phyloP scores from a whole-genome alignment of 2,888 invertebrate species.

The Euclidia mi region DNA sequence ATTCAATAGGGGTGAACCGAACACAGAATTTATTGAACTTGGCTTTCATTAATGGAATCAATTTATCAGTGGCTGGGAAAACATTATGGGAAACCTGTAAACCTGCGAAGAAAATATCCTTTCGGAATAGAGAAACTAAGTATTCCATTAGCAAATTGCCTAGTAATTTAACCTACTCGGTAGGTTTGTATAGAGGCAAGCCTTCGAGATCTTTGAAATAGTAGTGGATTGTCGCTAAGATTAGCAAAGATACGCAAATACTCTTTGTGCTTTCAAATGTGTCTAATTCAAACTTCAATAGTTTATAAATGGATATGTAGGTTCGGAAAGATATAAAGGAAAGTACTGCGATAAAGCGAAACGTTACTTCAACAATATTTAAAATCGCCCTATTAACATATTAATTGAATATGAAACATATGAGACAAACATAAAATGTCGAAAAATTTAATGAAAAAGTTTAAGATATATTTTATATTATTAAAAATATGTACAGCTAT shows the following conservation, averaged over 20 bases:
- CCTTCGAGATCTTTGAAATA: constrained; percentile 1
- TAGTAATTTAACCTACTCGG: constrained; percentile 53
- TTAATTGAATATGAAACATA: too few species aligned
- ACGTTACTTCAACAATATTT: too few species aligned
- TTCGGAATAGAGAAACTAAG: constrained; percentile 41
- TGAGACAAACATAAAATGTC: too few species aligned
- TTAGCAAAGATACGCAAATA: background rate
- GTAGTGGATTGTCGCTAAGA: constrained; percentile 11
- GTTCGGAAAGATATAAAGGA: too few species aligned
- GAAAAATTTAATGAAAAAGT: too few species aligned
- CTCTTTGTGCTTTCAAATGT: too few species aligned
- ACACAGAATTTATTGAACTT: constrained; percentile 50
- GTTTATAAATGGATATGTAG: too few species aligned
- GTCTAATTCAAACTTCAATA: too few species aligned
- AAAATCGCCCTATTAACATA: too few species aligned
- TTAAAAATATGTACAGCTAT: background rate
- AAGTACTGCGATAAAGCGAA: too few species aligned
- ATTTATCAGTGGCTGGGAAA: constrained; percentile 60
- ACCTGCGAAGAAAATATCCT: constrained; percentile 46
- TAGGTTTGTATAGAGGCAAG: constrained; percentile 16
- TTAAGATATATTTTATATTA: too few species aligned
- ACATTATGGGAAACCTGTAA: constrained; percentile 47
- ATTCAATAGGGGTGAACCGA: constrained; percentile 45
- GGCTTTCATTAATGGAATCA: constrained; percentile 59
- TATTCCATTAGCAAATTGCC: constrained; percentile 64